Conservation (phyloP, 2,113 vertebrate genomes). For the Oryzias melastigma region DNA sequence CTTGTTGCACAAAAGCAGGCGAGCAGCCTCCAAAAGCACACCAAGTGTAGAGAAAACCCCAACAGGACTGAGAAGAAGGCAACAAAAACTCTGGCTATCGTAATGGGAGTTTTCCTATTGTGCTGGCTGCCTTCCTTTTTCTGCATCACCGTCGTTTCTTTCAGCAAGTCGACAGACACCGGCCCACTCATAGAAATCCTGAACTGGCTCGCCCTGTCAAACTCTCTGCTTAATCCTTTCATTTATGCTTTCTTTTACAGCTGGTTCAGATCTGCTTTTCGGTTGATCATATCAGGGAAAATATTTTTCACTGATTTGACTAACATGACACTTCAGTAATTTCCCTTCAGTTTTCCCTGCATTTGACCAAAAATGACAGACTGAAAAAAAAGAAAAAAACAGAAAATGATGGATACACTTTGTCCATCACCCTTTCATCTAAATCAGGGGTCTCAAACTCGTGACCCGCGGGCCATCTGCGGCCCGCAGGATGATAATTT, state of each 20-base stretch:
- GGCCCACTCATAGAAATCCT: slow-evolving; percentile 13
- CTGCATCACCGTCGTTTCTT: background rate
- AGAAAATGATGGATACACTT: too few species aligned
- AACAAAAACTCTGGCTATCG: slow-evolving; percentile 28
- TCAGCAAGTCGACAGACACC: background rate
- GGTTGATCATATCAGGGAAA: slow-evolving; percentile 32
- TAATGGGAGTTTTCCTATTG: slow-evolving; percentile 33
- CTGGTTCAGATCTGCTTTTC: slow-evolving; percentile 40
- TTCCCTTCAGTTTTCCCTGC: too few species aligned
- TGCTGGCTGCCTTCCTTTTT: slow-evolving; percentile 30
- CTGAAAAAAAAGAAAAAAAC: too few species aligned
- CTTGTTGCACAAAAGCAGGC: slow-evolving; percentile 35
- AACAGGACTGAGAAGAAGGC: slow-evolving; percentile 16
- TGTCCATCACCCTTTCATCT: too few species aligned
- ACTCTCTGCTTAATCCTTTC: slow-evolving; percentile 47
- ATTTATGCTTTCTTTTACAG: slow-evolving; percentile 54
- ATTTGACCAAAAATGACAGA: too few species aligned
- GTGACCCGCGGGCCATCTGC: too few species aligned
- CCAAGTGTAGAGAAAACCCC: background rate
- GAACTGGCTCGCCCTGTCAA: slow-evolving; percentile 27
- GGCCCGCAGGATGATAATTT: too few species aligned
- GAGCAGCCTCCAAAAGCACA: slow-evolving; percentile 11
- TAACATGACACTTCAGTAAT: slow-evolving; percentile 2
- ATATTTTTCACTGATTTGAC: slow-evolving; percentile 13
- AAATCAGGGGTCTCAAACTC: too few species aligned